Evolutionary conservation across 2,888 invertebrate genomes (phyloP).

Genomic region (Epinotia bilunana): DNA sequence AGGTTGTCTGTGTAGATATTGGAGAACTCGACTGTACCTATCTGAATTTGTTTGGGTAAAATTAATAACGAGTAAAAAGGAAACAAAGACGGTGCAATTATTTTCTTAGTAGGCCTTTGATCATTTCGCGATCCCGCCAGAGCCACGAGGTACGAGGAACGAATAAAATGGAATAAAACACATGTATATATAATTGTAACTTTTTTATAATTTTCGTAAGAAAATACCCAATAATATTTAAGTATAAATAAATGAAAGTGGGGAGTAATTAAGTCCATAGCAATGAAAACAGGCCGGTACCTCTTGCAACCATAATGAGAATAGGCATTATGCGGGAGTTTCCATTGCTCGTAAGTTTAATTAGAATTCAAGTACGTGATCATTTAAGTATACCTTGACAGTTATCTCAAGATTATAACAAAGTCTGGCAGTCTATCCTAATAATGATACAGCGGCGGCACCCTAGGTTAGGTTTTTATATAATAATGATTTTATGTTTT

Average conservation of each 20-base stretch:
- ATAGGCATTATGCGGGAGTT: background rate
- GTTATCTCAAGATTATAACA: no score
- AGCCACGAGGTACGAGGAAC: background rate
- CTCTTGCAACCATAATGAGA: background rate
- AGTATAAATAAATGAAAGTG: background rate
- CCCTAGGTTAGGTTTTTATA: no score
- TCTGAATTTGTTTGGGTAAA: no score
- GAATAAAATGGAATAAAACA: slow-evolving; percentile 5
- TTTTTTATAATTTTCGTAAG: slow-evolving; percentile 30
- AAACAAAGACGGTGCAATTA: no score
- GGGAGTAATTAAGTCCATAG: background rate
- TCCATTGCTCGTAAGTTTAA: background rate
- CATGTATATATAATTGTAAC: slow-evolving; percentile 1
- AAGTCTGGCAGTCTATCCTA: no score
- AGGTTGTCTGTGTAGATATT: no score
- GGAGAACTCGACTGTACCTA: no score
- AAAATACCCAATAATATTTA: slow-evolving; percentile 21
- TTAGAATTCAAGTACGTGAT: background rate
- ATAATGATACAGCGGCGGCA: no score
- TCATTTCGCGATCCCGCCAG: background rate
- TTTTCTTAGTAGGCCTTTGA: no score
- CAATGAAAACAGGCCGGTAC: background rate
- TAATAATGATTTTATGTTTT: no score
- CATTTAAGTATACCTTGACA: background rate
- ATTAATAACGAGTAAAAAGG: no score